Percentiles rank a stretch among this genome's conserved stretches.
Evolutionary conservation across 2,113 vertebrate species (phyloP).

Genomic region (Ondatra zibethicus): DNA sequence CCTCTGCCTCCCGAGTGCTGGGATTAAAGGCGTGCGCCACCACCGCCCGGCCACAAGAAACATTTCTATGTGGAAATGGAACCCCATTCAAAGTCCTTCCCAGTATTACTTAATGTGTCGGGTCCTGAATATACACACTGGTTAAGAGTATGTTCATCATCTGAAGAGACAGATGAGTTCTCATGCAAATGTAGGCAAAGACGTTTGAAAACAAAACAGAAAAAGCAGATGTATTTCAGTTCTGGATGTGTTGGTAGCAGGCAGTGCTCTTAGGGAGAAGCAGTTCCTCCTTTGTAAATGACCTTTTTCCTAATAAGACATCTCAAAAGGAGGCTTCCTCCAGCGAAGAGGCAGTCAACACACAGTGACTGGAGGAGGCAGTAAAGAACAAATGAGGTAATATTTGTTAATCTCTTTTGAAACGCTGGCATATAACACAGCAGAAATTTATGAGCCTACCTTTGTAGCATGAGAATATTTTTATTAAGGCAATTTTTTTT

Average conservation of each 20-base stretch:
- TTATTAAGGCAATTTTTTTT: constrained; percentile 76
- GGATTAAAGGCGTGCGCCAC: no score
- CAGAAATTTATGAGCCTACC: constrained; percentile 68
- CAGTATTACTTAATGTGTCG: not conserved
- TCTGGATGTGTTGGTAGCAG: not conserved
- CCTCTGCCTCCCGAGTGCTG: no score
- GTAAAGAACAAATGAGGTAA: constrained; percentile 64
- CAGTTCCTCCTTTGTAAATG: constrained; percentile 19
- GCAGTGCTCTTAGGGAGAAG: constrained; percentile 5
- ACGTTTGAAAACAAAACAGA: constrained; percentile 21
- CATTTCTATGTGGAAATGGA: constrained; percentile 11
- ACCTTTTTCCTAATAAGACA: constrained; percentile 52
- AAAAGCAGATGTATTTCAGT: constrained; percentile 18
- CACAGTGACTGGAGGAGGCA: constrained; percentile 11
- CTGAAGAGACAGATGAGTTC: not conserved
- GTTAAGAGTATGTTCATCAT: not conserved
- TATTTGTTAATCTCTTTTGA: constrained; percentile 67
- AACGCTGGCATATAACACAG: constrained; percentile 57
- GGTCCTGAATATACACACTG: not conserved
- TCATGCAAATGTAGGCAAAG: constrained; percentile 21
- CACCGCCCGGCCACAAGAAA: no score
- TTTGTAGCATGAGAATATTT: constrained; percentile 76
- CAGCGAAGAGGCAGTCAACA: constrained; percentile 48
- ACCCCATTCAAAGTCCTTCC: not conserved
- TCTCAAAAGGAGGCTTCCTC: constrained; percentile 27